Base-by-base conservation (phyloP, 2,888 invertebrate genomes). In the Oxytorus armatus region DNA sequence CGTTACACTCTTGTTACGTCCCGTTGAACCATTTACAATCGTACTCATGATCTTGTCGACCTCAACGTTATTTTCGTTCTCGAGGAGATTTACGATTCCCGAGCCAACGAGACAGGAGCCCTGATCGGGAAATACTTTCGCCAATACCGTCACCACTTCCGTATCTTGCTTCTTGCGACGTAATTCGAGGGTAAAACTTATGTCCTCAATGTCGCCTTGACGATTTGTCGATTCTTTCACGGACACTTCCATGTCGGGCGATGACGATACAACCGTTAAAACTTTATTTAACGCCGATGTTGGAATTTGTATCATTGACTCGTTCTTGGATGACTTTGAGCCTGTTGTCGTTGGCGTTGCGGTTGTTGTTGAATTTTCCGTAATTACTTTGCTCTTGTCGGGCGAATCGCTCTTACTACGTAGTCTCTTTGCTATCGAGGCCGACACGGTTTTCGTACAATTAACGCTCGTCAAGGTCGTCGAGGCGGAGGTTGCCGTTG, bases 91-190 rank as follows among this genome's bases (percentile, higher is more conserved):
- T 0, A 90, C 86, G 18, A 92, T 92, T 11, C 87, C 84, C 14
- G 89, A 87, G 14, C 91, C 92, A 0, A 92, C 91, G 29, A 90
- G 83, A 76, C 91, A 92, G 1, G 90, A 91, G 10, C 90, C 91
- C 55, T 90, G 91, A 81, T 92, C 91, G 1, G 92, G 92, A 78
- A 92, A 92, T 25, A 92, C 91, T 69, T 88, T 89, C 0, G 92
- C 92, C 42, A 89, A 85, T 8, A 89, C 91, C 0, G 88, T 90
- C 0, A 85, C 39, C 8, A 79, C 61, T 7, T 85, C 75, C 4
- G 83, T 84, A 3, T 86, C 83, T 42, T 88, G 84, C 51, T 91
- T 92, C 53, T 89, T 90, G 16, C 89, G 87, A 18, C 89, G 87
- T 2, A 92, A 77, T 78, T 92, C 92, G 23, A 92, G 88, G 0